phyloP scores from a whole-genome alignment of 1,140 invertebrate genomes.

The Himalopsyche phryganea region DNA sequence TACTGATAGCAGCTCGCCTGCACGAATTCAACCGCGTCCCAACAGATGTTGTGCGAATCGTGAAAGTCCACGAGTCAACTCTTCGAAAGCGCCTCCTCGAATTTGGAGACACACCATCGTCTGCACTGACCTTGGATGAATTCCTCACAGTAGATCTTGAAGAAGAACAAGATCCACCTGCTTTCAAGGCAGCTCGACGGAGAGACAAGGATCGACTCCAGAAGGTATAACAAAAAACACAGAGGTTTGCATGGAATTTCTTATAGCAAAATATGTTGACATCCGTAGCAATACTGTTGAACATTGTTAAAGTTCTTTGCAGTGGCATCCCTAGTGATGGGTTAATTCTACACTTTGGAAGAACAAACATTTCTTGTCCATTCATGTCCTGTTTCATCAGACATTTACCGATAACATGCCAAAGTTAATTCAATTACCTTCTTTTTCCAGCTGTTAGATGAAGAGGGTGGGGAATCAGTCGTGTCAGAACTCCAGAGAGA shows the following conservation, averaged over 20 bases:
- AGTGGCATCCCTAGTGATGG: too few species aligned
- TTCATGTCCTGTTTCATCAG: too few species aligned
- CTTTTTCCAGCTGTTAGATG: slow-evolving; percentile 55
- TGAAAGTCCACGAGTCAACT: slow-evolving; percentile 93
- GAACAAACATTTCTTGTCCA: too few species aligned
- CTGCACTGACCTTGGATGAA: slow-evolving; percentile 87
- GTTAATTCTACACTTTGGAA: too few species aligned
- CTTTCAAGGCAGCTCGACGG: slow-evolving; percentile 84
- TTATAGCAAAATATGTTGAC: too few species aligned
- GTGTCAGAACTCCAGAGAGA: slow-evolving; percentile 68
- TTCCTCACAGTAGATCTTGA: slow-evolving; percentile 97
- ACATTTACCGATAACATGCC: too few species aligned
- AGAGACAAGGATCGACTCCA: slow-evolving; percentile 80
- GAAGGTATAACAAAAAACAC: slow-evolving; percentile 53
- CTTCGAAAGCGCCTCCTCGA: slow-evolving; percentile 88
- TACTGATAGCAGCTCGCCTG: slow-evolving; percentile 89
- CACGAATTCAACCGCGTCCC: slow-evolving; percentile 88
- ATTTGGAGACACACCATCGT: slow-evolving; percentile 93
- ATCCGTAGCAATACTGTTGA: too few species aligned
- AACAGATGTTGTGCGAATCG: slow-evolving; percentile 89
- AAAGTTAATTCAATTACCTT: too few species aligned
- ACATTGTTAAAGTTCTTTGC: too few species aligned
- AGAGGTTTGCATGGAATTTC: too few species aligned
- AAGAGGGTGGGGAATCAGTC: slow-evolving; percentile 61
- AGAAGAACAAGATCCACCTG: slow-evolving; percentile 94